Percentiles rank a stretch among this genome's conserved stretches.
phyloP scores from a whole-genome alignment of 1,140 invertebrate genomes.

The Macrostomum lignano region DNA sequence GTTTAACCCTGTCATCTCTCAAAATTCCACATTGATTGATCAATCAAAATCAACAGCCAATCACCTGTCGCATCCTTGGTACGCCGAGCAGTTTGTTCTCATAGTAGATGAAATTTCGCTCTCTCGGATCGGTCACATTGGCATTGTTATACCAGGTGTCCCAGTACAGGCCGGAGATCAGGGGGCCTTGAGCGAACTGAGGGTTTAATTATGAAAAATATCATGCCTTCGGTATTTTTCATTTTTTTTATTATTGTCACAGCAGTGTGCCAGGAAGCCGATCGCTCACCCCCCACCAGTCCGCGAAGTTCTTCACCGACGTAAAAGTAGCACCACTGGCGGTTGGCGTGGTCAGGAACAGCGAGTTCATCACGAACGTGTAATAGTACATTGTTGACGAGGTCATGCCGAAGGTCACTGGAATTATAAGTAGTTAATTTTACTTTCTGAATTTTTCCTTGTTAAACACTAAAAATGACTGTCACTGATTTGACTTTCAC shows the following conservation, averaged over 20 bases:
- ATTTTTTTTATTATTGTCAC: too few species aligned
- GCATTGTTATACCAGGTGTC: slow-evolving; percentile 8
- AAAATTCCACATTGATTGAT: too few species aligned
- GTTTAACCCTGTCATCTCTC: too few species aligned
- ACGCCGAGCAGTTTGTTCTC: slow-evolving; percentile 31
- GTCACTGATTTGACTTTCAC: too few species aligned
- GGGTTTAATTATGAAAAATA: slow-evolving; percentile 3
- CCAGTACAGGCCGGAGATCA: slow-evolving; percentile 7
- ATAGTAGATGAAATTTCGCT: slow-evolving; percentile 6
- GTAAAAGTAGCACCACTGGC: slow-evolving; percentile 5
- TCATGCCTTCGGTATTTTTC: too few species aligned
- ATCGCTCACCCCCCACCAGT: slow-evolving; percentile 37
- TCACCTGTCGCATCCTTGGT: slow-evolving; percentile 35
- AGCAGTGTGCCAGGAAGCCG: too few species aligned
- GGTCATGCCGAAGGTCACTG: slow-evolving; percentile 1
- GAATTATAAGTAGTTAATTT: neutral
- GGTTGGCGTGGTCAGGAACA: neutral
- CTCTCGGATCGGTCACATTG: slow-evolving; percentile 8
- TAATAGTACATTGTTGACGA: neutral
- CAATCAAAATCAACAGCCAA: too few species aligned
- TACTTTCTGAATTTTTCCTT: neutral
- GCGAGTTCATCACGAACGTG: neutral
- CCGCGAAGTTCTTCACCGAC: slow-evolving; percentile 30
- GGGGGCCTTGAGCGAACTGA: slow-evolving; percentile 7
- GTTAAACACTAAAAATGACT: too few species aligned